Base-by-base conservation (phyloP, 2,113 vertebrate genomes). In the Poeciliopsis prolifica region DNA sequence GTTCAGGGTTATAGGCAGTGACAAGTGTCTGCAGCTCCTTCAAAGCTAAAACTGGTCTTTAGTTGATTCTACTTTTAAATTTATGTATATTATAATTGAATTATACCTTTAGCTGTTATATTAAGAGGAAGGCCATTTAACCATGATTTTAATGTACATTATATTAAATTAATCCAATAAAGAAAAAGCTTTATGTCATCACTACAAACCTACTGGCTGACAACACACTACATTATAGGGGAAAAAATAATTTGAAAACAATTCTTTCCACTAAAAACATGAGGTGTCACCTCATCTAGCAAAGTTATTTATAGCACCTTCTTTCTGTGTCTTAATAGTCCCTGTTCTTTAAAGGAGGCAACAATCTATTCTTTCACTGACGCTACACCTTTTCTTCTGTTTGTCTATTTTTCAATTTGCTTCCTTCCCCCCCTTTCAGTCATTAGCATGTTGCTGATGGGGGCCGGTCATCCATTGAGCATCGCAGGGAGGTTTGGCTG, bases 401-500 rank as follows among this genome's bases (percentile, higher is more conserved):
- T 81, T 77, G 72, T 54, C 42, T 68, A 64, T 70, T 73, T 15
- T 37, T 5, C 73, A 31, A 70, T n/a, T 42, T 58, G 44, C 61
- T 61, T 64, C 19, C 29, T 24, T 26, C 65, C 77, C 37, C 61
- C 72, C 68, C 79, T 74, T 72, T 84, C 77, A 58, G 81, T 91
- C 89, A 92, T 92, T 92, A 93, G 87, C 90, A 91, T 92, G 91
- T 91, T 91, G 90, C 91, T 93, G 89, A 93, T 92, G 90, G 90
- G 88, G 90, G 75, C 77, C 33, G 84, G 89, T 87, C 90, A 86
- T 89, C 89, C 89, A 92, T 91, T 89, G 89, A 92, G 86, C 61
- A 68, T 68, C 79, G 81, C 61, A 37, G 74, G 77, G 72, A 78
- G 81, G 78, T 83, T 87, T 89, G 90, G 88, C 87, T 65, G 30